A percentile compares a stretch with the other conserved stretches of the same genome.
Evolutionary conservation across 2,797 vertebrate species (phyloP).

Genomic region (Picus viridis): DNA sequence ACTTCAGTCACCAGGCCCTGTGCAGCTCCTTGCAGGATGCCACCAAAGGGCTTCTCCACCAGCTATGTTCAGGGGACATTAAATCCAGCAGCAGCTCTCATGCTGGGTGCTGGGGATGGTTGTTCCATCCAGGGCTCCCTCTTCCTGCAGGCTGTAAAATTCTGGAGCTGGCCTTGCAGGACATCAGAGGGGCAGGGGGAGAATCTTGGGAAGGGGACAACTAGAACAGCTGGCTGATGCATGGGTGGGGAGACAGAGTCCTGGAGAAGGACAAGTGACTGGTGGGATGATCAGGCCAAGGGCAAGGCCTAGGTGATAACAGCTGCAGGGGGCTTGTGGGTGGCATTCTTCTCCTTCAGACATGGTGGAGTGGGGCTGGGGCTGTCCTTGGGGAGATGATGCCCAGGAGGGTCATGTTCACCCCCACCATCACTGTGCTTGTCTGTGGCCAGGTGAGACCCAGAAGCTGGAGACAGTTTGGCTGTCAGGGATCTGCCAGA

Average conservation of each 20-base stretch:
- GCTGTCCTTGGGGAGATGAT: neutral
- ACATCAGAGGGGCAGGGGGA: neutral
- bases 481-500: constrained; percentile 98
- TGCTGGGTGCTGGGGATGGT: neutral
- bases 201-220: neutral
- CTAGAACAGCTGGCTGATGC: neutral
- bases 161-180: neutral
- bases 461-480: constrained; percentile 97
- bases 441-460: constrained; percentile 86
- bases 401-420: neutral
- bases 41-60: neutral
- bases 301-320: neutral
- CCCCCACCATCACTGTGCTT: accelerated
- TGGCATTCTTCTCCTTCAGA: neutral
- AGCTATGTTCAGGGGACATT: neutral
- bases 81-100: neutral
- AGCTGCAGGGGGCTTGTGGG: neutral
- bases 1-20: neutral
- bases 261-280: neutral
- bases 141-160: neutral
- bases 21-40: neutral
- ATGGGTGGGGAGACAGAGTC: neutral
- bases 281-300: neutral
- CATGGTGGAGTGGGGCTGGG: neutral
- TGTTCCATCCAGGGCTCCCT: neutral